Evolutionary conservation across 2,888 invertebrate genomes (phyloP).

Genomic region (Campoplex nolae): DNA sequence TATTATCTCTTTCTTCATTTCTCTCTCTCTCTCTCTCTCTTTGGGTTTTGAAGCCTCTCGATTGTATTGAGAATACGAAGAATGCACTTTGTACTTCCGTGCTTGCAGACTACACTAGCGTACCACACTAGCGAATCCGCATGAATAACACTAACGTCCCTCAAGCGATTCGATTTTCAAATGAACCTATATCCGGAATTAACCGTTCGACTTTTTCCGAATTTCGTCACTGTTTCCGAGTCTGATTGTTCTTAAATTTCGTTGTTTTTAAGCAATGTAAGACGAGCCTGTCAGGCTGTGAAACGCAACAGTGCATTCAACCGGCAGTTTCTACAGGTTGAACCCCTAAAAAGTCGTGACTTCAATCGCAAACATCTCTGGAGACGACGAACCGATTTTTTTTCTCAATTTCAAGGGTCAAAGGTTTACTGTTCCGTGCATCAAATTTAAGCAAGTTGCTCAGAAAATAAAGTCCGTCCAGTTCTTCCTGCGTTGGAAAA

Average conservation of each 20-base stretch:
- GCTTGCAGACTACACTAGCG: not conserved
- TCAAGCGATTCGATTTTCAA: not conserved
- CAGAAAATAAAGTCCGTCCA: not conserved
- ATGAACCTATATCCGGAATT: not conserved
- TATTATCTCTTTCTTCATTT: not conserved
- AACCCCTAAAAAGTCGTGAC: no score
- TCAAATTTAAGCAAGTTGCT: not conserved
- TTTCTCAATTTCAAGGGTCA: not conserved
- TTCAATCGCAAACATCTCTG: not conserved
- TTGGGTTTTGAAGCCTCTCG: not conserved
- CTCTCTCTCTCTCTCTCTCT: not conserved
- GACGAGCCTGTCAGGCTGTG: not conserved
- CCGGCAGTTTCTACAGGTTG: no score
- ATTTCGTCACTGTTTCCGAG: not conserved
- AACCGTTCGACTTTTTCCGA: not conserved
- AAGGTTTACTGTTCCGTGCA: not conserved
- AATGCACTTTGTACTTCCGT: constrained; percentile 59
- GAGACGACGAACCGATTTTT: not conserved
- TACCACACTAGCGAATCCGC: not conserved
- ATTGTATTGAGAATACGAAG: constrained; percentile 17
- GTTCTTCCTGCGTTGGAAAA: not conserved
- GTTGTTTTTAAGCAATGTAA: not conserved
- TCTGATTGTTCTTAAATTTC: not conserved
- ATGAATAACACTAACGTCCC: not conserved
- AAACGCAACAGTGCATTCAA: not conserved